Evolutionary conservation across 2,888 invertebrate genomes (phyloP), one percentile per base, ranked within the genome.

Genomic region (Phaonia tiefii): DNA sequence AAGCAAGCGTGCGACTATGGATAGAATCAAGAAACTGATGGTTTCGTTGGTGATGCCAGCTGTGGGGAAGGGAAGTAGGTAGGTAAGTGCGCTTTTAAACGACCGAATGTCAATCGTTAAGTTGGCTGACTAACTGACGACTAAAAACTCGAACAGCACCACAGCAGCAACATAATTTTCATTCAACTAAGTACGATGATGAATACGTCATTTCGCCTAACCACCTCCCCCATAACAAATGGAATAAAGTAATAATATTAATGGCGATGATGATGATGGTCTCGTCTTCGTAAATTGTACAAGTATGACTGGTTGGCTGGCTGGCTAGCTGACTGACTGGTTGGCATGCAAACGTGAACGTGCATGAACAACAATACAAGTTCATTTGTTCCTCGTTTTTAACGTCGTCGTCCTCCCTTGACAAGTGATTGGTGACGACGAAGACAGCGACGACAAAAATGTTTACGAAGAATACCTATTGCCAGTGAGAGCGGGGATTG

Each of bases 201-300:
- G 69, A 72, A 74, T 85, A 84, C 84, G 85, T 84, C 84, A 84
- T 58, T 73, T 73, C 58, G 76, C 76, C 73, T 39, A n/a, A n/a
- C n/a, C n/a, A n/a, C n/a, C n/a, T n/a, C n/a, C n/a, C n/a, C n/a
- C n/a, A n/a, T n/a, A n/a, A n/a, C n/a, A n/a, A 69, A 72, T 76
- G 73, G 75, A 72, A 76, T 63, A 39, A 63, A 79, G 54, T 46
- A 69, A 76, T 80, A 69, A 69, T 76, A 72, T 60, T 63, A 72
- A 73, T 75, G 72, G 63, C 58, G 79, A 70, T 75, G 56, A 31
- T 31, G 31, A 31, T 31, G 31, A 5, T 31, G 31, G 31, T 31
- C 31, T 31, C 31, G 42, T 79, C 74, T 75, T 60, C 58, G 72
- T 74, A 44, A 54, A 17, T 42, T 44, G 56, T 37, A 46, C 70